Evolutionary conservation across 2,113 vertebrate species (phyloP).

Genomic region (Vulpes lagopus): DNA sequence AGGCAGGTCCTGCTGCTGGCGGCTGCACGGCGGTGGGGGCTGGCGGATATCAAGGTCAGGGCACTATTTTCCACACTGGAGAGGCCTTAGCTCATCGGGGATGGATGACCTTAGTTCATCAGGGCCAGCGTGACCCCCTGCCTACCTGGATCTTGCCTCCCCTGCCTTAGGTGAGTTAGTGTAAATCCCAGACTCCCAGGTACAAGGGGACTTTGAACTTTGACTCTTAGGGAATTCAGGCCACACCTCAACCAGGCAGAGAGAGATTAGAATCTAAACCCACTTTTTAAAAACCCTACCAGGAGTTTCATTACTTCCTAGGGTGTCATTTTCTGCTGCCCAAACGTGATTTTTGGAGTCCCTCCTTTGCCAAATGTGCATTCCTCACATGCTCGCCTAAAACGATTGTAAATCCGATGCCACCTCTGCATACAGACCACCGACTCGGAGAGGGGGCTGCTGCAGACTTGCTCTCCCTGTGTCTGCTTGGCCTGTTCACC

Average conservation of each 20-base stretch:
- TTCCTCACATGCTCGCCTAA: background rate
- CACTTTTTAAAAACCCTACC: slow-evolving; percentile 11
- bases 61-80: background rate
- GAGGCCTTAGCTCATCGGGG: background rate
- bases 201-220: slow-evolving; percentile 10
- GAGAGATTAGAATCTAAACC: slow-evolving; percentile 49
- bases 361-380: background rate
- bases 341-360: slow-evolving; percentile 11
- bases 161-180: background rate
- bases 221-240: background rate
- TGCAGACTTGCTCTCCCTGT: background rate
- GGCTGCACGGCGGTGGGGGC: accelerated
- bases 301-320: slow-evolving; percentile 28
- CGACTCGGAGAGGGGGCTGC: background rate
- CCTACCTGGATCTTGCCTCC: background rate
- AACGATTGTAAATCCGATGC: background rate
- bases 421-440: accelerated
- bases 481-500: accelerated
- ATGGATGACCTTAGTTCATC: too few species aligned
- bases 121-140: background rate
- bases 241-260: background rate
- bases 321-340: background rate
- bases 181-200: background rate
- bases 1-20: background rate
- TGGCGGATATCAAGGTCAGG: background rate